Conservation (phyloP, 2,888 invertebrate species). For the Sinopyrophorus schimmeli region DNA sequence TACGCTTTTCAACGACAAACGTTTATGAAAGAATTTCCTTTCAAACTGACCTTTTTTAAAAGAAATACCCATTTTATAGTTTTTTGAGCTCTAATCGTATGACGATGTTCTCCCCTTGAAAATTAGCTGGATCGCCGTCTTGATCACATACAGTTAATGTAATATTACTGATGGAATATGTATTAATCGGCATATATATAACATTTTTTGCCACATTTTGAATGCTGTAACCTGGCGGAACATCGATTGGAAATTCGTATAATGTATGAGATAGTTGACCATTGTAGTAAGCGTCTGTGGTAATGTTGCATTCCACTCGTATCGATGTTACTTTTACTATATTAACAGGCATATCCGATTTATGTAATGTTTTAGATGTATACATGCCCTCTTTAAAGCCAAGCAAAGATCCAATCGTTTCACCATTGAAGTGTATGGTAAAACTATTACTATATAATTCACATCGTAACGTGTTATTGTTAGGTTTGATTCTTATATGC, state of each 20-base stretch:
- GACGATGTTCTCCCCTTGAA: constrained; percentile 41
- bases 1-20: too few relatives aligned
- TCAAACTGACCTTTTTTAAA: too few relatives aligned
- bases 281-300: constrained; percentile 41
- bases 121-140: constrained; percentile 42
- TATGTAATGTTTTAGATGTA: constrained; percentile 30
- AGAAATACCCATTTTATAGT: too few relatives aligned
- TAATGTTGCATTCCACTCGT: constrained; percentile 42
- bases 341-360: constrained; percentile 43
- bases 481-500: constrained; percentile 29
- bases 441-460: constrained; percentile 25
- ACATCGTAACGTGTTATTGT: constrained; percentile 42
- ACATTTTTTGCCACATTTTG: constrained; percentile 44
- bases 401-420: constrained; percentile 35
- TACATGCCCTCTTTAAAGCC: constrained; percentile 34
- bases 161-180: constrained; percentile 36
- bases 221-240: constrained; percentile 47
- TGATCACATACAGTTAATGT: constrained; percentile 42
- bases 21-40: too few relatives aligned
- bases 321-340: constrained; percentile 42
- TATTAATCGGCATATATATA: constrained; percentile 44
- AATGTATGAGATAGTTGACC: constrained; percentile 39
- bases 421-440: constrained; percentile 16
- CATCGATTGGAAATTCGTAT: constrained; percentile 45
- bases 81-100: constrained; percentile 29